A percentile compares a stretch with the other conserved stretches of the same genome.
phyloP scores from a whole-genome alignment of 1,140 invertebrate genomes.

The Kradibia gibbosae region DNA sequence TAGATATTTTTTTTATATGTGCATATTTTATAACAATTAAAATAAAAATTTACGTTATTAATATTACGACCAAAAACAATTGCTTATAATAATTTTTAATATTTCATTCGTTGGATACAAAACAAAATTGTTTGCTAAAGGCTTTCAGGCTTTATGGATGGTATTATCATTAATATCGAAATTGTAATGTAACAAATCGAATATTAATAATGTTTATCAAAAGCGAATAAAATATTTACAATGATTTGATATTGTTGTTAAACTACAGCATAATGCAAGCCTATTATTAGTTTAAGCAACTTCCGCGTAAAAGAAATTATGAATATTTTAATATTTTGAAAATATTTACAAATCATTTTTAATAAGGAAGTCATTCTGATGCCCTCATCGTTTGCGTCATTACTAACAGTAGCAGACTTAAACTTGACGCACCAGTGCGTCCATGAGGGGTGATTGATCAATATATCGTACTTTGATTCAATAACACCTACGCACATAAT shows the following conservation, averaged over 20 bases:
- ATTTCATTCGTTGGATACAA: no score
- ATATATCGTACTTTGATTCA: not conserved
- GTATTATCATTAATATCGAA: not conserved
- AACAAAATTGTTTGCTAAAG: no score
- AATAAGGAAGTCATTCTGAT: constrained; percentile 19
- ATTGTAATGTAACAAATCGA: not conserved
- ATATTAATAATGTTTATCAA: not conserved
- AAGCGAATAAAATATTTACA: not conserved
- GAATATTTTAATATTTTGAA: constrained; percentile 2
- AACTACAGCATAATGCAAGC: no score
- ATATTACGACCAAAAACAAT: no score
- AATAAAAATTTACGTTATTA: no score
- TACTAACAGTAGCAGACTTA: not conserved
- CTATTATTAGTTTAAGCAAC: not conserved
- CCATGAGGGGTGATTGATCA: not conserved
- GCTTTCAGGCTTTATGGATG: not conserved
- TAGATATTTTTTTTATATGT: no score
- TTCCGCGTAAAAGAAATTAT: not conserved
- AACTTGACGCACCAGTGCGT: not conserved
- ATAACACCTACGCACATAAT: not conserved
- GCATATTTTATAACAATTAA: no score
- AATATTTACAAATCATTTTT: constrained; percentile 18
- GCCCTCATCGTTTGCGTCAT: not conserved
- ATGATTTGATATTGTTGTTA: not conserved
- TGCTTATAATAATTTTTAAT: no score